Conservation (phyloP, 2,113 vertebrate genomes). For the Genyomyrus donnyi region DNA sequence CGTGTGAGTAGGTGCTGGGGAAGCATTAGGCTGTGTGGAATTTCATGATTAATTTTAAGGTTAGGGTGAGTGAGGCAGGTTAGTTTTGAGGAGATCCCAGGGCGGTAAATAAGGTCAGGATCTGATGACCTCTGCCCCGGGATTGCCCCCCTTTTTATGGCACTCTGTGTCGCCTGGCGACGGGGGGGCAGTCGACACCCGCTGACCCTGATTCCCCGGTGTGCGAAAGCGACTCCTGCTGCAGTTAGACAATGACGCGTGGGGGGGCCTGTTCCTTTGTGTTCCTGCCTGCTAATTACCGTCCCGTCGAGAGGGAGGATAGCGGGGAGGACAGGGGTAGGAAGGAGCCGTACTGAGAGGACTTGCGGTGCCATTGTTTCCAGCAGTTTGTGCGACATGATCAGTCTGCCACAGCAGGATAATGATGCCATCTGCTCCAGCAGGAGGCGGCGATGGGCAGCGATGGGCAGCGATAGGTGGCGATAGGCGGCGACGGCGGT, state of each 20-base stretch:
- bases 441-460: constrained; percentile 19
- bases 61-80: neutral
- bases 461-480: constrained; percentile 37
- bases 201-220: constrained; percentile 30
- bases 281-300: constrained; percentile 30
- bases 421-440: constrained; percentile 67
- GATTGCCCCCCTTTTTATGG: constrained; percentile 36
- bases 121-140: constrained; percentile 55
- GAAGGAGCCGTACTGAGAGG: constrained; percentile 45
- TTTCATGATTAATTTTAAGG: neutral
- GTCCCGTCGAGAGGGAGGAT: neutral
- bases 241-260: constrained; percentile 14
- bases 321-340: constrained; percentile 19
- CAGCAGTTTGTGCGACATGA: constrained; percentile 54
- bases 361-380: constrained; percentile 49
- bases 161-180: constrained; percentile 50
- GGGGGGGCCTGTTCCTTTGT: neutral
- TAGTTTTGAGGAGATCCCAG: neutral
- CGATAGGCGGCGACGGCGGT: too few relatives aligned
- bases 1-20: neutral
- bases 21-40: neutral
- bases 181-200: constrained; percentile 43
- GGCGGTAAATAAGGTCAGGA: constrained; percentile 23
- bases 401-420: constrained; percentile 63
- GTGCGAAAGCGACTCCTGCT: constrained; percentile 35